Evolutionary conservation across 2,113 vertebrate species (phyloP), one percentile per base, ranked within the genome.

Genomic region (Semicossyphus pulcher): DNA sequence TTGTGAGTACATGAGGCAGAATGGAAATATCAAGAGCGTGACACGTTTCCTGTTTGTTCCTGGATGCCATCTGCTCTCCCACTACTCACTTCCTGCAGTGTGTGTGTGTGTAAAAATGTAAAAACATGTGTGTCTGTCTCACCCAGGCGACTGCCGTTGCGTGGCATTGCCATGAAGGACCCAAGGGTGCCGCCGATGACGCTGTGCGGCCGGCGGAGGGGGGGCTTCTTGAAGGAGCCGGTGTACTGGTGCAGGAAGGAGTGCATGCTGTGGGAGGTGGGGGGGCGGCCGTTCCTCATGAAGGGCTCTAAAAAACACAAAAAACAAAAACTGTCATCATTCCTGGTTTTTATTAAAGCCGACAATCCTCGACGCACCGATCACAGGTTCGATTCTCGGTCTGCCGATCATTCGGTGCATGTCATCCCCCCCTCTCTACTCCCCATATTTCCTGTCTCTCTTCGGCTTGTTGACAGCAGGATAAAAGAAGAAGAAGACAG

Each of bases 211-310:
- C 97, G 95, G 81, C 97, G 94, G 47, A 98, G 88, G 0, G 97
- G 97, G 10, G 96, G 95, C 88, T 99, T 98, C 94, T 97, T 97
- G 93, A 99, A 98, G 89, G 97, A 97, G 73, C 97, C 96, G 2
- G 96, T 95, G 94, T 98, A 99, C 72, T 98, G 97, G 88, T 99
- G 97, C 75, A 99, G 95, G 90, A 99, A 99, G 76, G 97, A 99
- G 91, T 99, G 97, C 95, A 99, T 95, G 81, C 96, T 97, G 93
- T 99, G 97, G 80, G 97, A 97, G 10, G 97, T 95, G 70, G 96
- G 96, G 57, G 97, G 97, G 72, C 96, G 95, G 89, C 97, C 97
- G 86, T 98, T 98, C 94, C 97, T 97, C 95, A 99, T 96, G 87
- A 98, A 97, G 31, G 97, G 96, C 88, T 98, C 97, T 99, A 94